Evolutionary conservation across 2,888 invertebrate genomes (phyloP).

Genomic region (Eristalinus aeneus): DNA sequence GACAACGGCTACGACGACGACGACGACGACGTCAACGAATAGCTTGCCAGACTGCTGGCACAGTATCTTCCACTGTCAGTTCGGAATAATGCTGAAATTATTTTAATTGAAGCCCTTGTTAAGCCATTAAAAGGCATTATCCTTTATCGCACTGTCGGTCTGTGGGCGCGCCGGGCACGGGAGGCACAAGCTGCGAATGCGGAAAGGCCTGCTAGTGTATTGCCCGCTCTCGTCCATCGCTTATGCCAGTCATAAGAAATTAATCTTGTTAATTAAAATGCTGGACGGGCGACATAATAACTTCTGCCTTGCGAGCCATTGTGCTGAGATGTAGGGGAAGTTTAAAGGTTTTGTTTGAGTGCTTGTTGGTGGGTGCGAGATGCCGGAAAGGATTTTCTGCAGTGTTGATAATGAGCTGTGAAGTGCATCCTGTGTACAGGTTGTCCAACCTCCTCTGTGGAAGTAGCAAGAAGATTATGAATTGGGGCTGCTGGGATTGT

Average conservation of each 20-base stretch:
- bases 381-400: background rate
- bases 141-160: constrained; percentile 37
- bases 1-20: too few species aligned
- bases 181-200: background rate
- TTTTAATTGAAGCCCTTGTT: constrained; percentile 70
- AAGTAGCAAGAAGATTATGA: too few species aligned
- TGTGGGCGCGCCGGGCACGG: background rate
- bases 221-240: background rate
- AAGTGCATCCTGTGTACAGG: background rate
- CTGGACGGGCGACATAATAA: constrained; percentile 64
- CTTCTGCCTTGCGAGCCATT: constrained; percentile 16
- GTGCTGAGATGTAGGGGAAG: background rate
- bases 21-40: constrained; percentile 17
- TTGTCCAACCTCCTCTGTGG: background rate
- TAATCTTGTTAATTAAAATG: constrained; percentile 70
- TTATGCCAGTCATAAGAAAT: constrained; percentile 58
- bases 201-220: constrained; percentile 11
- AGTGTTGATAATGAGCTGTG: background rate
- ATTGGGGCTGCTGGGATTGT: too few species aligned
- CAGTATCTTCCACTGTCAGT: constrained; percentile 40
- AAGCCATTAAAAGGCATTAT: constrained; percentile 70
- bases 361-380: background rate
- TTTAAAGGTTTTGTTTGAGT: background rate
- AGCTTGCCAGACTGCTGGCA: background rate
- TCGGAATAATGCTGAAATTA: constrained; percentile 67